These are phyloP conservation scores for Sphyrna mokarran DNA, from an alignment of 2,113 vertebrate species.

Conservation along the genomic window DNA sequence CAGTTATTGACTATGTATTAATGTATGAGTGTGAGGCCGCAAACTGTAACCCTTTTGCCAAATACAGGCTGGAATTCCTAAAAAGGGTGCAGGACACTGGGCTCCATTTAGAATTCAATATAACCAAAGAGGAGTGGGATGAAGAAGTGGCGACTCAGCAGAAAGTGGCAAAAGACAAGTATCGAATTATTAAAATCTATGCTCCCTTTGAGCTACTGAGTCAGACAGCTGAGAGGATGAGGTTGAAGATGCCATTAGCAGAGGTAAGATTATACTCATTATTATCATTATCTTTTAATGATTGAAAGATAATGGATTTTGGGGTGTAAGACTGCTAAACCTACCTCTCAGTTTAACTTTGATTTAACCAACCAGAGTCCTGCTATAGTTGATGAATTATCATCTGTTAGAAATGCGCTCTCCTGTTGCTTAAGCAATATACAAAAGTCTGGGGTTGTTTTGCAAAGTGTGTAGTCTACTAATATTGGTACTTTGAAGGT, in stretches of 20 bases:
- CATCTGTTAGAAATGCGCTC: neutral
- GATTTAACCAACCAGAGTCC: too few species aligned
- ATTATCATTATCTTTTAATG: too few species aligned
- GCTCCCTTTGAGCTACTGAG: slow-evolving; percentile 18
- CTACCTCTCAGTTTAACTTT: neutral
- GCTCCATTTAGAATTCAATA: neutral
- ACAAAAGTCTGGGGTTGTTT: neutral
- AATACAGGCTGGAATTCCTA: neutral
- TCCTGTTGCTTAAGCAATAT: neutral
- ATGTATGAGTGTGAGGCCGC: neutral
- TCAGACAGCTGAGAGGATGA: slow-evolving; percentile 5
- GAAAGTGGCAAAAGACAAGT: neutral
- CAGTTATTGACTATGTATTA: slow-evolving; percentile 13
- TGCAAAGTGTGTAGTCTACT: neutral
- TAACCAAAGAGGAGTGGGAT: neutral
- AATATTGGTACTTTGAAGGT: neutral
- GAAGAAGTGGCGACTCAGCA: too few species aligned
- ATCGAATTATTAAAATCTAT: slow-evolving; percentile 18
- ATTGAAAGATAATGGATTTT: neutral
- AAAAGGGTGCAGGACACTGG: neutral
- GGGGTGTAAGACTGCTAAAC: neutral
- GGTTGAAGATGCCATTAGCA: slow-evolving; percentile 19
- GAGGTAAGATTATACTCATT: neutral
- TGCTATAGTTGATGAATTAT: neutral
- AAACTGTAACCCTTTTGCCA: neutral